Conservation (phyloP, 2,888 invertebrate genomes). For the Pimpla rufipes region DNA sequence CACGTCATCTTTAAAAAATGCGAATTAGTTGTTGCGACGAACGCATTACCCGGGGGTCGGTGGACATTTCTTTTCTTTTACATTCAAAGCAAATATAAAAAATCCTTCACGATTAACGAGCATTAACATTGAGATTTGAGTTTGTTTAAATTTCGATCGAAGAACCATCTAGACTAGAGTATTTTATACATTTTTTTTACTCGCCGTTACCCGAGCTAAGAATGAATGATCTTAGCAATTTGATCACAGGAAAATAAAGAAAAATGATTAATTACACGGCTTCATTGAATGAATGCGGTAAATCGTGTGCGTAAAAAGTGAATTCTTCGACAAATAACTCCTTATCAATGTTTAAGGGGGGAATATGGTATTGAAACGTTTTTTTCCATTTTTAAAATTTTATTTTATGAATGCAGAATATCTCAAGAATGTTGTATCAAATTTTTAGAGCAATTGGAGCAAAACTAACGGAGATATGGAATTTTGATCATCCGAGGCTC, state of each 20-base stretch:
- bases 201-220: neutral
- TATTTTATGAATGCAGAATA: too few species aligned
- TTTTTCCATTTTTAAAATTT: too few species aligned
- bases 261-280: neutral
- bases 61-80: neutral
- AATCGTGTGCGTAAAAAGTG: neutral
- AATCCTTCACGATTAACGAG: slow-evolving; percentile 30
- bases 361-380: too few species aligned
- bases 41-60: neutral
- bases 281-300: too few species aligned
- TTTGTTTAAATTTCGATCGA: neutral
- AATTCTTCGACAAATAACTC: neutral
- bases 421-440: too few species aligned
- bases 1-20: slow-evolving; percentile 93
- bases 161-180: neutral
- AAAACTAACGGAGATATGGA: too few species aligned
- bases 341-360: too few species aligned
- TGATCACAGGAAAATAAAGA: too few species aligned
- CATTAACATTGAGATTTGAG: slow-evolving; percentile 20
- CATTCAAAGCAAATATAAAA: slow-evolving; percentile 37
- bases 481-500: too few species aligned
- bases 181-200: neutral
- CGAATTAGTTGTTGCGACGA: slow-evolving; percentile 68
- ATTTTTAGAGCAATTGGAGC: too few species aligned
- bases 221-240: too few species aligned